Percentiles rank a stretch among this genome's conserved stretches.
Evolutionary conservation across 2,888 invertebrate species (phyloP).

Genomic region (Galerucella nymphaeae): DNA sequence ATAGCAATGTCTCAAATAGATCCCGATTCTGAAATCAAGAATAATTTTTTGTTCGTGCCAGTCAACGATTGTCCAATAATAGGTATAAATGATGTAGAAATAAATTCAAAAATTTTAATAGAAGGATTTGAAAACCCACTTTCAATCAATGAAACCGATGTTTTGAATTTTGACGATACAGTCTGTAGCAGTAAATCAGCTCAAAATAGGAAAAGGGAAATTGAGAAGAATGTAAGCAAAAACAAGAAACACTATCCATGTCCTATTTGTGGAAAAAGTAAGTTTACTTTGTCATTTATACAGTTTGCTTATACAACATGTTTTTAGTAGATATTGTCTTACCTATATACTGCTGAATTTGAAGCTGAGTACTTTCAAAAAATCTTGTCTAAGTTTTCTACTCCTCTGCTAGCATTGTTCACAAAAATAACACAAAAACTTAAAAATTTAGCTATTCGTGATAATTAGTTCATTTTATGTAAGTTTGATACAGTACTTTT

Average conservation of each 20-base stretch:
- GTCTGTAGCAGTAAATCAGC: background rate
- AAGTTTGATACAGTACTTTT: too few relatives aligned
- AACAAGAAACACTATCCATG: conserved; percentile 2
- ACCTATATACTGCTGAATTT: too few relatives aligned
- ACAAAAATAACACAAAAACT: too few relatives aligned
- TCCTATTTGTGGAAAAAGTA: conserved; percentile 14
- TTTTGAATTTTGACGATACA: background rate
- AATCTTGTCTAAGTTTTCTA: too few relatives aligned
- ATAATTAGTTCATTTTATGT: too few relatives aligned
- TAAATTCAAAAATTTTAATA: too few relatives aligned
- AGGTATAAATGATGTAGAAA: background rate
- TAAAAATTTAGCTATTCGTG: too few relatives aligned
- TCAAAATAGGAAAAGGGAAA: background rate
- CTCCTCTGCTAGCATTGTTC: too few relatives aligned
- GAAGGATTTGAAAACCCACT: background rate
- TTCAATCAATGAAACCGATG: background rate
- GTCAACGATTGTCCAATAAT: background rate
- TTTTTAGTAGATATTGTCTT: too few relatives aligned
- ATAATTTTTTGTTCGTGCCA: background rate
- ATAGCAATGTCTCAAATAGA: background rate
- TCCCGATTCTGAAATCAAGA: background rate
- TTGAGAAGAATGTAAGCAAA: background rate
- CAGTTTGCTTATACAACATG: too few relatives aligned
- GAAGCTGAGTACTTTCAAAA: too few relatives aligned
- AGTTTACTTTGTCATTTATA: background rate